A percentile compares a stretch with the other conserved stretches of the same genome.
Evolutionary conservation across 2,113 vertebrate species (phyloP).

Genomic region (Nothocercus nigrocapillus): DNA sequence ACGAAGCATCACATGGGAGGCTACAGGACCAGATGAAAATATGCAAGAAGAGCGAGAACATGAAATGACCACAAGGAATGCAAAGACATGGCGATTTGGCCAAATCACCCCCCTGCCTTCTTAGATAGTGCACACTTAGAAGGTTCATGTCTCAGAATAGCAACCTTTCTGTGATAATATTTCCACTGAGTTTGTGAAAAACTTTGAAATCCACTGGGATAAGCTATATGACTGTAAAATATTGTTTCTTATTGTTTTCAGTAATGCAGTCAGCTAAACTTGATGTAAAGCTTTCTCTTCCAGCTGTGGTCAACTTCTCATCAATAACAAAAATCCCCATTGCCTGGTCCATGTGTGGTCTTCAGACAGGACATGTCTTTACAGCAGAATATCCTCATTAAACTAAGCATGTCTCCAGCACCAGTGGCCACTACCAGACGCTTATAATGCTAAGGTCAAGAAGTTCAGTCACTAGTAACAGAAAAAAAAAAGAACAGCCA

Average conservation of each 20-base stretch:
- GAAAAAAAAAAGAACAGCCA: background rate
- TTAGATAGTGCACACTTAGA: background rate
- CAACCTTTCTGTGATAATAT: background rate
- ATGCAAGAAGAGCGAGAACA: background rate
- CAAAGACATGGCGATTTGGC: background rate
- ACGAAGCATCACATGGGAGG: rapidly evolving
- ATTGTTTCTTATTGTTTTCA: background rate
- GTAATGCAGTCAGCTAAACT: background rate
- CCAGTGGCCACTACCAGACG: background rate
- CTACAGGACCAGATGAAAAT: background rate
- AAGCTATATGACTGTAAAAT: background rate
- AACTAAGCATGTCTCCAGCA: background rate
- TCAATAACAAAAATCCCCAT: background rate
- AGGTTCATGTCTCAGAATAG: background rate
- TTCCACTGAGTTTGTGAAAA: background rate
- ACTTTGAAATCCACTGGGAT: background rate
- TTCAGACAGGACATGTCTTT: background rate
- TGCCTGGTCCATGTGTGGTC: background rate
- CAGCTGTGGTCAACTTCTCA: background rate
- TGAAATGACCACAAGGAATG: background rate
- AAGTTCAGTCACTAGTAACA: background rate
- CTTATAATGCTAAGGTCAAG: background rate
- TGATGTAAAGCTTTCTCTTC: background rate
- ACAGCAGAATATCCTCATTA: background rate
- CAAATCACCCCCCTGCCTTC: background rate